phyloP scores from a whole-genome alignment of 2,113 vertebrate genomes.

The Rhinolophus ferrumequinum region DNA sequence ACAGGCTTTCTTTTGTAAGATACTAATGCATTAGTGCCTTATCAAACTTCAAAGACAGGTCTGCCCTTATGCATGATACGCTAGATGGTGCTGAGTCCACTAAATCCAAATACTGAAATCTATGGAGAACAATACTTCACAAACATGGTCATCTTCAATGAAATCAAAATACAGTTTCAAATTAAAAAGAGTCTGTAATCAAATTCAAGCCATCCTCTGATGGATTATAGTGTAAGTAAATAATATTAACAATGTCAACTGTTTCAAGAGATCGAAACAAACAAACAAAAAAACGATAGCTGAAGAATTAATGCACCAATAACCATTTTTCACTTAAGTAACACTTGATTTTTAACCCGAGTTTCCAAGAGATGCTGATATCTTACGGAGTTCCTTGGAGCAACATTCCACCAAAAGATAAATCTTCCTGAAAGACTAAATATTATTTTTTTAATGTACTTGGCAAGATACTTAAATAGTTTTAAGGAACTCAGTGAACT shows the following conservation, averaged over 20 bases:
- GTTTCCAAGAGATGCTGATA: slow-evolving; percentile 28
- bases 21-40: background rate
- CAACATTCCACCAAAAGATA: slow-evolving; percentile 59
- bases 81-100: background rate
- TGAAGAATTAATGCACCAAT: background rate
- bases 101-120: background rate
- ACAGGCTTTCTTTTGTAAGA: background rate
- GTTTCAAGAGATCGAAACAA: background rate
- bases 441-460: slow-evolving; percentile 67
- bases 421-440: slow-evolving; percentile 67
- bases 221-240: background rate
- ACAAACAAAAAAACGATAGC: background rate
- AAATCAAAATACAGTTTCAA: background rate
- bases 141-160: background rate
- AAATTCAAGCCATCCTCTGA: background rate
- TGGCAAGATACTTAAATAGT: slow-evolving; percentile 76
- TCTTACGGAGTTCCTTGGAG: slow-evolving; percentile 29
- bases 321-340: slow-evolving; percentile 17
- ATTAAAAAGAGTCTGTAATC: background rate
- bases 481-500: slow-evolving; percentile 68
- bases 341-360: slow-evolving; percentile 32
- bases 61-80: background rate
- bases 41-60: background rate
- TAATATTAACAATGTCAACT: background rate
- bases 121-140: background rate